phyloP scores from a whole-genome alignment of 2,113 vertebrate species.

The Esox niger region DNA sequence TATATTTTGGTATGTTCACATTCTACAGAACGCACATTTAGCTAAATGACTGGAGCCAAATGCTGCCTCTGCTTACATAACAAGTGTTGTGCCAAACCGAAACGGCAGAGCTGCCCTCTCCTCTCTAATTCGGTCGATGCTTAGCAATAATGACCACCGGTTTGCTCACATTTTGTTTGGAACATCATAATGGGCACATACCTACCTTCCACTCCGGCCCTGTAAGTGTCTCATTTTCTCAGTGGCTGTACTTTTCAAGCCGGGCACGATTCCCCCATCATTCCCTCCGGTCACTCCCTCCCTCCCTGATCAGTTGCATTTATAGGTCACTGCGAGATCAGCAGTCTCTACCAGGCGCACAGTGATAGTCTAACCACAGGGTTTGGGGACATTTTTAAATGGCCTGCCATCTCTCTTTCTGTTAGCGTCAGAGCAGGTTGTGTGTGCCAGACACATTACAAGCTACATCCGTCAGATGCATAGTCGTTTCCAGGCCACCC shows the following conservation, averaged over 20 bases:
- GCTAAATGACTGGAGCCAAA: too few species aligned
- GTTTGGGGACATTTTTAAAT: slow-evolving; percentile 63
- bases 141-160: slow-evolving; percentile 24
- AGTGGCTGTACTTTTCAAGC: slow-evolving; percentile 38
- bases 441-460: slow-evolving; percentile 54
- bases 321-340: too few species aligned
- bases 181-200: slow-evolving; percentile 21
- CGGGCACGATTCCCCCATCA: slow-evolving; percentile 15
- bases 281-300: too few species aligned
- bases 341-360: slow-evolving; percentile 39
- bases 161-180: slow-evolving; percentile 21
- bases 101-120: not conserved
- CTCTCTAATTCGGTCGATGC: slow-evolving; percentile 16
- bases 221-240: slow-evolving; percentile 40
- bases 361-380: slow-evolving; percentile 29
- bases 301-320: slow-evolving; percentile 41
- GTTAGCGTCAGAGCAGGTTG: slow-evolving; percentile 67
- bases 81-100: slow-evolving; percentile 31
- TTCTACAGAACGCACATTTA: too few species aligned
- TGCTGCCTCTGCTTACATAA: too few species aligned
- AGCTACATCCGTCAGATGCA: slow-evolving; percentile 29
- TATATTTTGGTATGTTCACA: too few species aligned
- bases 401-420: slow-evolving; percentile 47
- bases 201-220: slow-evolving; percentile 21
- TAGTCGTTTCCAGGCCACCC: slow-evolving; percentile 17